phyloP scores from a whole-genome alignment of 2,113 vertebrate genomes.

The Morone chrysops region DNA sequence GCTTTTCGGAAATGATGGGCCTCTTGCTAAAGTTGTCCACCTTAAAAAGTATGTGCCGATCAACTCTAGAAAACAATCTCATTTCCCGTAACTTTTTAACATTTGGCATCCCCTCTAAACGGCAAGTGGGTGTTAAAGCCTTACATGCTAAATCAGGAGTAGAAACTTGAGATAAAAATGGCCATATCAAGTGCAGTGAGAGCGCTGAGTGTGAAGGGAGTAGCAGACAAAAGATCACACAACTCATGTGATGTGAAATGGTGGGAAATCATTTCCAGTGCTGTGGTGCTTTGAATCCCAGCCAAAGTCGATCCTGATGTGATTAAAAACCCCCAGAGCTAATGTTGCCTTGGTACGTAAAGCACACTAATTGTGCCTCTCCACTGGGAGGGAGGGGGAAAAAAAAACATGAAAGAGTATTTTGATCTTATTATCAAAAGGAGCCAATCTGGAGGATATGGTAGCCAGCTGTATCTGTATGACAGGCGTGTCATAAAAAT shows the following conservation, averaged over 20 bases:
- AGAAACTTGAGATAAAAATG: constrained; percentile 52
- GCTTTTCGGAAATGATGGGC: constrained; percentile 6
- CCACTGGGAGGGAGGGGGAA: constrained; percentile 24
- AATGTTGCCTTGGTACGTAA: constrained; percentile 60
- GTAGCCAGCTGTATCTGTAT: constrained; percentile 51
- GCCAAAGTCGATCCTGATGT: constrained; percentile 75
- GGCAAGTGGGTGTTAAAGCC: constrained; percentile 32
- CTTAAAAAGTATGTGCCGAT: constrained; percentile 7
- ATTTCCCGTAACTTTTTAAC: constrained; percentile 5
- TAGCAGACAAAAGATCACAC: constrained; percentile 47
- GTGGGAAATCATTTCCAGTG: constrained; percentile 63
- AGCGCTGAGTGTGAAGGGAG: constrained; percentile 1
- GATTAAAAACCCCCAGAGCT: constrained; percentile 65
- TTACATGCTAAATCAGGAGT: constrained; percentile 33
- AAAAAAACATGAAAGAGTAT: constrained; percentile 58
- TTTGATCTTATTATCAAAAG: constrained; percentile 76
- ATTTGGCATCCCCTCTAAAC: constrained; percentile 18
- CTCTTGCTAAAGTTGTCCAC: constrained; percentile 5
- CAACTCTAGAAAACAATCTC: neutral
- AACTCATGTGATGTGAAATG: constrained; percentile 54
- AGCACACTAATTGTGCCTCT: constrained; percentile 66
- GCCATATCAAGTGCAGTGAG: constrained; percentile 16
- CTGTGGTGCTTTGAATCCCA: constrained; percentile 62
- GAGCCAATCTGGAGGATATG: constrained; percentile 29
- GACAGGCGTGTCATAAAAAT: constrained; percentile 44